phyloP scores from a whole-genome alignment of 1,140 invertebrate genomes.

The Planococcus citri region DNA sequence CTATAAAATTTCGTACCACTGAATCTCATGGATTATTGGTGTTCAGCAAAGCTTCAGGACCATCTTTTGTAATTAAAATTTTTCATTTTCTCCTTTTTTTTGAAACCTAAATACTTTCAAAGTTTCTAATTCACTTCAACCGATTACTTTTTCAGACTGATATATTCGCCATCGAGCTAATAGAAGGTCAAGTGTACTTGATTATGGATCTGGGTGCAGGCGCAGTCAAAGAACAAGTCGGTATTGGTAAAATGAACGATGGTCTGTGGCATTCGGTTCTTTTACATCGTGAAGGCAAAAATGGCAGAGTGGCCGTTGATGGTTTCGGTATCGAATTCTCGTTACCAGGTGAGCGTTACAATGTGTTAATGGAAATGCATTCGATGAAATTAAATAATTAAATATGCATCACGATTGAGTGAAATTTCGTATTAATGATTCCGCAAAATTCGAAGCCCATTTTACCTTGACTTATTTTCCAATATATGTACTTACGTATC shows the following conservation, averaged over 20 bases:
- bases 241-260: constrained; percentile 70
- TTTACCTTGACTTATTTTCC: no score
- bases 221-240: constrained; percentile 67
- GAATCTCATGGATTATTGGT: constrained; percentile 87
- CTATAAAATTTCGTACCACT: constrained; percentile 86
- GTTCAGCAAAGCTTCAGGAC: constrained; percentile 63
- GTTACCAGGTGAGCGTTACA: constrained; percentile 70
- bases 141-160: constrained; percentile 50
- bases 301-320: constrained; percentile 55
- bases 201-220: constrained; percentile 88
- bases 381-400: no score
- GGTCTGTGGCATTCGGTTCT: constrained; percentile 82
- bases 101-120: not conserved
- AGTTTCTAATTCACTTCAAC: no score
- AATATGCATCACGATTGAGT: no score
- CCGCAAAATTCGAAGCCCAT: no score
- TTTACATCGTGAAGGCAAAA: constrained; percentile 50
- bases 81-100: not conserved
- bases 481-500: no score
- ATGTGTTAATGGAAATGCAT: no score
- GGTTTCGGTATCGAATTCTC: constrained; percentile 77
- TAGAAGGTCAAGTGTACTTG: constrained; percentile 84
- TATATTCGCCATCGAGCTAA: constrained; percentile 84
- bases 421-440: no score
- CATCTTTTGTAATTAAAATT: constrained; percentile 12